Evolutionary conservation across 2,113 vertebrate genomes (phyloP).

Genomic region (Paramormyrops kingsleyae): DNA sequence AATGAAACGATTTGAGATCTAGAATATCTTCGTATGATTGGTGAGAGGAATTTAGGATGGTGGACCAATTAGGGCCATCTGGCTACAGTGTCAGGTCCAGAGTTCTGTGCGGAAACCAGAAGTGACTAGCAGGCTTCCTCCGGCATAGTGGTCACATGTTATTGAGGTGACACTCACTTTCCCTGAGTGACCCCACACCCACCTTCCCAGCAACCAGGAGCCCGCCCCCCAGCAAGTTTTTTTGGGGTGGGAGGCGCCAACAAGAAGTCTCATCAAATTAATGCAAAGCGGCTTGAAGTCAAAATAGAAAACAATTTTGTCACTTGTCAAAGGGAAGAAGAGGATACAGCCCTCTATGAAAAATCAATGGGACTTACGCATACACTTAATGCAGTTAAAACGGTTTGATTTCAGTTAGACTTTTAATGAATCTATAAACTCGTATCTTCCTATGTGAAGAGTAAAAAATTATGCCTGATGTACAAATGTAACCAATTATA

Average conservation of each 20-base stretch:
- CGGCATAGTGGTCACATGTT: neutral
- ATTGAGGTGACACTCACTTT: neutral
- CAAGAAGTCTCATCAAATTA: neutral
- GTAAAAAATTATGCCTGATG: neutral
- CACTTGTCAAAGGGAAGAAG: neutral
- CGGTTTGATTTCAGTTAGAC: neutral
- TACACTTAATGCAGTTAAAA: neutral
- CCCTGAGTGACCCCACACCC: neutral
- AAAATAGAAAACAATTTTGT: neutral
- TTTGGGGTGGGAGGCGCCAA: neutral
- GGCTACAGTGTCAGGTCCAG: neutral
- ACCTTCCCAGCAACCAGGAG: neutral
- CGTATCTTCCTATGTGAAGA: neutral
- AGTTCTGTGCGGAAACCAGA: neutral
- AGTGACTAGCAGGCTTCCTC: neutral
- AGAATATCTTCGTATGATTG: neutral
- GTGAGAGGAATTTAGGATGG: neutral
- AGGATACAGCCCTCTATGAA: neutral
- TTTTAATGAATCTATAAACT: neutral
- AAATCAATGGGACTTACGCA: neutral
- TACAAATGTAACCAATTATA: constrained; percentile 9
- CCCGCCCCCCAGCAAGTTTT: neutral
- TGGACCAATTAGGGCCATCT: neutral
- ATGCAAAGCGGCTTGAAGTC: neutral
- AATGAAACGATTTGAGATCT: neutral